Conservation (phyloP, 2,113 vertebrate species). For the Jacana jacana region DNA sequence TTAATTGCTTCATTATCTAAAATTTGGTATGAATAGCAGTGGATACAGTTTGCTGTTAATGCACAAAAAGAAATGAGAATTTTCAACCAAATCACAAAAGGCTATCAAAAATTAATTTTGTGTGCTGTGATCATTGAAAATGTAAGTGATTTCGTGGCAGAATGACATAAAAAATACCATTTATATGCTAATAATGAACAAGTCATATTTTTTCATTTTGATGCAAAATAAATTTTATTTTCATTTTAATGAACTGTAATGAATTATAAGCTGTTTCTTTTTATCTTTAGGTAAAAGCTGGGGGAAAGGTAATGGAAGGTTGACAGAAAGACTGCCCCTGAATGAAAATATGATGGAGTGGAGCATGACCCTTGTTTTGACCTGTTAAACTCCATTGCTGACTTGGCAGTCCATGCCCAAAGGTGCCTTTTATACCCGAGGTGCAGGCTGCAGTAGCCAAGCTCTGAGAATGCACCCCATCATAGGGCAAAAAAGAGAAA, state of each 20-base stretch:
- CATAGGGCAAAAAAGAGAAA: background rate
- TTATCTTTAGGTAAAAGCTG: constrained; percentile 67
- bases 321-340: constrained; percentile 4
- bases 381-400: background rate
- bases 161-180: constrained; percentile 81
- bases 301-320: constrained; percentile 33
- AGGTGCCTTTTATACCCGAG: background rate
- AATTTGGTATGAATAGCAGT: constrained; percentile 81
- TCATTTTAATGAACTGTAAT: constrained; percentile 80
- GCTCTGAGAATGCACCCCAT: background rate
- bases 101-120: constrained; percentile 88
- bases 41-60: constrained; percentile 81
- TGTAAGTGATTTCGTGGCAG: constrained; percentile 80
- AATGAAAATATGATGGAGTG: background rate
- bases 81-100: constrained; percentile 84
- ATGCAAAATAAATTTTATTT: constrained; percentile 82
- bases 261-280: constrained; percentile 73
- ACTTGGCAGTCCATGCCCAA: background rate
- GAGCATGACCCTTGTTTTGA: background rate
- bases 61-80: constrained; percentile 79
- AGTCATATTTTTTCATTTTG: constrained; percentile 74
- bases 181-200: constrained; percentile 88
- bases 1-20: constrained; percentile 88
- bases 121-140: constrained; percentile 82
- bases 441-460: background rate